Base-by-base conservation (phyloP, 2,113 vertebrate species). In the Ceyx cyanopectus region DNA sequence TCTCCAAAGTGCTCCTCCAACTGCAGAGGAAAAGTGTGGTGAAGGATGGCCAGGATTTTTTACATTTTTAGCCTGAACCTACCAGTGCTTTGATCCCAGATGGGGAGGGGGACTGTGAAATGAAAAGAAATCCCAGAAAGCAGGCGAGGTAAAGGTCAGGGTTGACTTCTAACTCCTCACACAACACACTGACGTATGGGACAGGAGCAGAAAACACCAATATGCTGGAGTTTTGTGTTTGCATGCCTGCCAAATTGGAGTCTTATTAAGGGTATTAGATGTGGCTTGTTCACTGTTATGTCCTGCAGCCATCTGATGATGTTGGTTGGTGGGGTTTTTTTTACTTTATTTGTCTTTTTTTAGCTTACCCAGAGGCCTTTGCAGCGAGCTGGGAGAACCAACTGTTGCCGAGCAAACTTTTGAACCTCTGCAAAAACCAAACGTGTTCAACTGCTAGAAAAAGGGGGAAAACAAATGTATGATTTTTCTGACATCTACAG, bases 401-500 rank as follows among this genome's bases (percentile, higher is more conserved):
- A 96, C 95, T 94, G 93, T 85, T 95, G 93, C 90, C 8, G 78
- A 37, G 60, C 7, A 79, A 96, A 95, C 95, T 94, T 91, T 80
- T 92, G 94, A 96, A 95, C 93, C 51, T 54, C 75, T 37, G 79
- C 6, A 1, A 92, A 91, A 94, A 75, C 87, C 82, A 73, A 94
- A 95, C 32, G 22, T 50, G 48, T 91, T 92, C 69, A 80, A 94
- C 89, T 85, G 90, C 87, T 73, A 95, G 79, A 68, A 66, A 93
- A 69, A 66, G n/a, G 60, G 60, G 60, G 81, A 80, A 95, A 94
- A 92, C 60, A 89, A 94, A 92, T 67, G 85, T 76, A 94, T 79
- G 91, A 94, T 89, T 51, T 96, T 85, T 86, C 69, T 94, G 94
- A 94, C 94, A 92, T 91, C 70, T 43, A 65, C 94, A 96, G 92